phyloP scores from a whole-genome alignment of 2,888 invertebrate species.

The Clanis bilineata region DNA sequence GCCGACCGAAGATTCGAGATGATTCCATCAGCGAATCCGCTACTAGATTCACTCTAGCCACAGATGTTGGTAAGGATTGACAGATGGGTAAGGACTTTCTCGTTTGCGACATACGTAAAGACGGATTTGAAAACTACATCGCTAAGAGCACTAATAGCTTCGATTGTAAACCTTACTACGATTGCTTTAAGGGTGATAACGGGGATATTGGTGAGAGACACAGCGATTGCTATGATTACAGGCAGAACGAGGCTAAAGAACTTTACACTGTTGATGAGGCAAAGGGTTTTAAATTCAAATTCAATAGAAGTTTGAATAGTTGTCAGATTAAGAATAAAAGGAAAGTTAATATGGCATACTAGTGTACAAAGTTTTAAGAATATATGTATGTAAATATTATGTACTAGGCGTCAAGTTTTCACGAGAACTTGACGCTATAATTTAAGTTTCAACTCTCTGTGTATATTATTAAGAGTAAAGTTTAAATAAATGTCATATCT shows the following conservation, averaged over 20 bases:
- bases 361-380: neutral
- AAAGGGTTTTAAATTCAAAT: conserved; percentile 67
- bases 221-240: conserved; percentile 64
- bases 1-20: conserved; percentile 61
- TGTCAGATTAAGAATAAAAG: conserved; percentile 66
- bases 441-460: neutral
- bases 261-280: conserved; percentile 49
- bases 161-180: conserved; percentile 74
- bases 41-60: conserved; percentile 66
- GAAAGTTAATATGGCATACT: conserved; percentile 46
- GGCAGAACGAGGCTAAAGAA: conserved; percentile 54
- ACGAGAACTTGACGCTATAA: neutral
- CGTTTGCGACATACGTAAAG: conserved; percentile 49
- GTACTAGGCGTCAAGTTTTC: neutral
- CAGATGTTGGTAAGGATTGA: conserved; percentile 72
- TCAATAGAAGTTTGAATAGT: conserved; percentile 72
- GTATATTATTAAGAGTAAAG: neutral
- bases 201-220: conserved; percentile 53
- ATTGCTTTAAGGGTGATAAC: conserved; percentile 63
- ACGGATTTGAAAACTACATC: conserved; percentile 58
- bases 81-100: conserved; percentile 50
- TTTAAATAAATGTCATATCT: neutral
- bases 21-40: conserved; percentile 72
- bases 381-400: neutral
- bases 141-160: conserved; percentile 70